phyloP scores from a whole-genome alignment of 2,888 invertebrate genomes.

The Drosophila robusta region DNA sequence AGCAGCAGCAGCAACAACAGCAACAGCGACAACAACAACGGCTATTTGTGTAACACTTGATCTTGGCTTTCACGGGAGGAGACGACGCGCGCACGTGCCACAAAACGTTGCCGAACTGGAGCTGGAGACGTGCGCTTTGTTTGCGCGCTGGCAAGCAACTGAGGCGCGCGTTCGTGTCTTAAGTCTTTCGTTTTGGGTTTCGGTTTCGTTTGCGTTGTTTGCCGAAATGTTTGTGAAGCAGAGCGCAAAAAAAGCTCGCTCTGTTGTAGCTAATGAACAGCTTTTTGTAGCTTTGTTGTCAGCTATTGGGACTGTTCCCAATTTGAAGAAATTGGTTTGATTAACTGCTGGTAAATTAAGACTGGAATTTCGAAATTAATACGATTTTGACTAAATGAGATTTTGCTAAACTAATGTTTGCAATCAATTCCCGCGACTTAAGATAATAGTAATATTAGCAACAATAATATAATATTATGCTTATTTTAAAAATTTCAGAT shows the following conservation, averaged over 20 bases:
- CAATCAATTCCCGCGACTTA: no score
- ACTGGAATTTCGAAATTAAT: background rate
- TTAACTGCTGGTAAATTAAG: background rate
- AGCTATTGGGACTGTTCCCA: background rate
- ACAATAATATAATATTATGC: no score
- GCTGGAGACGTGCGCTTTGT: constrained; percentile 59
- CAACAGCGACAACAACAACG: constrained; percentile 9
- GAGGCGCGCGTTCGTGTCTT: constrained; percentile 61
- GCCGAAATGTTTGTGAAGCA: constrained; percentile 25
- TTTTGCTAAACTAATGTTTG: background rate
- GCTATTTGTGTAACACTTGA: constrained; percentile 45
- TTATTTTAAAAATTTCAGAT: no score
- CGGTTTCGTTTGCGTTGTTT: constrained; percentile 6
- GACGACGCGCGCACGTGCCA: constrained; percentile 15
- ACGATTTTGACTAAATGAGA: no score
- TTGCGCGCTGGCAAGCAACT: constrained; percentile 73
- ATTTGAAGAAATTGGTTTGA: background rate
- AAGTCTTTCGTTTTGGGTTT: constrained; percentile 63
- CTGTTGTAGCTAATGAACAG: constrained; percentile 1
- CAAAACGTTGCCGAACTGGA: background rate
- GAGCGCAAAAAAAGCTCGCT: constrained; percentile 38
- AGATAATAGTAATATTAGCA: no score
- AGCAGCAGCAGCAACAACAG: constrained; percentile 5
- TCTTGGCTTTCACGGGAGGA: constrained; percentile 48
- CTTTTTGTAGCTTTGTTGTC: background rate